Conservation (phyloP, 2,113 vertebrate genomes). For the Triplophysa tibetana region DNA sequence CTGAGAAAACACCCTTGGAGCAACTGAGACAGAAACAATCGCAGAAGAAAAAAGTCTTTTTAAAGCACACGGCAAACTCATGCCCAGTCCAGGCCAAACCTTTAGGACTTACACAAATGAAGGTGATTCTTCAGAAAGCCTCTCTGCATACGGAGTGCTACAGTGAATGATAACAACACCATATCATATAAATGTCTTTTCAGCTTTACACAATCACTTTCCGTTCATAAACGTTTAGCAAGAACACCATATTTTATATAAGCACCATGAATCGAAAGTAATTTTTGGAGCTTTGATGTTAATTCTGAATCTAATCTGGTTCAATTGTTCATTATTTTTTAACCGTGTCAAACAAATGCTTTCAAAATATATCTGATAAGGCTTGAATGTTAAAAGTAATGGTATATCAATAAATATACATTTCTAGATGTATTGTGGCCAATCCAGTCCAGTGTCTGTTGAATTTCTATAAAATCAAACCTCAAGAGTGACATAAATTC, state of each 20-base stretch:
- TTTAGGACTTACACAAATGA: constrained; percentile 79
- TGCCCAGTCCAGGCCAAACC: constrained; percentile 49
- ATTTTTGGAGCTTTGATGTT: constrained; percentile 9
- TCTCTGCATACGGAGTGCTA: constrained; percentile 75
- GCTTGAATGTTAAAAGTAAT: not conserved
- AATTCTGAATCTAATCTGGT: not conserved
- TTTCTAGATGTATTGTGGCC: no score
- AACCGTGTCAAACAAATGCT: not conserved
- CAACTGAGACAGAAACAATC: constrained; percentile 18
- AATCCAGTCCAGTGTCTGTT: no score
- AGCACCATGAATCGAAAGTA: not conserved
- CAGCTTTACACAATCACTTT: not conserved
- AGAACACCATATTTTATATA: not conserved
- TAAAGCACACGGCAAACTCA: constrained; percentile 60
- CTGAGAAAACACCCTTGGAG: constrained; percentile 29
- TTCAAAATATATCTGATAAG: not conserved
- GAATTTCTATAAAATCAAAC: no score
- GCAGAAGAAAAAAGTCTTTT: constrained; percentile 24
- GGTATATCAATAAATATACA: no score
- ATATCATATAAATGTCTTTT: constrained; percentile 51
- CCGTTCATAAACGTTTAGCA: not conserved
- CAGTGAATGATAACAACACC: constrained; percentile 71
- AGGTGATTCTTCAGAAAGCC: constrained; percentile 74
- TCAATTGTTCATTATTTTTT: not conserved
- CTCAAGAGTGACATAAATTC: no score